A percentile compares a stretch with the other conserved stretches of the same genome.
These are phyloP conservation scores for Carposina sasakii DNA, from an alignment of 1,140 invertebrate species.

Conservation along the genomic window DNA sequence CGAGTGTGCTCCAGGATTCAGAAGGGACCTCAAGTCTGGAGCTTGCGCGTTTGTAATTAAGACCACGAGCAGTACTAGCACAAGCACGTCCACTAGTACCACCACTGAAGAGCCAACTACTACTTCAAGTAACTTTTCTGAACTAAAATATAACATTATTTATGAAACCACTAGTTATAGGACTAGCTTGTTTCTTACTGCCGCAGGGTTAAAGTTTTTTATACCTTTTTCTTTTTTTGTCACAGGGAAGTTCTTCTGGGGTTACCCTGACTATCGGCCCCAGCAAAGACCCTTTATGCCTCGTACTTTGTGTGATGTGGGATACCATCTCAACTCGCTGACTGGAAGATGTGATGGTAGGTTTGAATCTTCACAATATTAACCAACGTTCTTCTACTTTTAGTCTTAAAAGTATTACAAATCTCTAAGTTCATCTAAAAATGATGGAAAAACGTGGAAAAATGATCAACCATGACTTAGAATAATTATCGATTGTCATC, in stretches of 20 bases:
- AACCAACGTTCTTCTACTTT: too few species aligned
- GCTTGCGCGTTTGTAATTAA: slow-evolving; percentile 34
- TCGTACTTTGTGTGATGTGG: slow-evolving; percentile 49
- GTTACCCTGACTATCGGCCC: slow-evolving; percentile 33
- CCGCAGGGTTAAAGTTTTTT: too few species aligned
- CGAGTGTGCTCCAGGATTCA: slow-evolving; percentile 51
- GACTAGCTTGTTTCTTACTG: too few species aligned
- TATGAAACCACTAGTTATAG: too few species aligned
- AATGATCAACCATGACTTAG: too few species aligned
- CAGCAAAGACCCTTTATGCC: slow-evolving; percentile 39
- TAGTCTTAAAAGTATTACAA: too few species aligned
- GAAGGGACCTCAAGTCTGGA: slow-evolving; percentile 41
- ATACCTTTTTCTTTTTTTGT: slow-evolving; percentile 8
- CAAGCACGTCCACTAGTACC: slow-evolving; percentile 6
- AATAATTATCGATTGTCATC: too few species aligned
- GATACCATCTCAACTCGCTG: slow-evolving; percentile 44
- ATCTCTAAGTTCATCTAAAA: too few species aligned
- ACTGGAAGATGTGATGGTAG: slow-evolving; percentile 70
- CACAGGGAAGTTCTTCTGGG: slow-evolving; percentile 37
- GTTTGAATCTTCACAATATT: too few species aligned
- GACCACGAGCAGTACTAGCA: slow-evolving; percentile 22
- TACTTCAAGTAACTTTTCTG: too few species aligned
- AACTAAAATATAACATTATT: too few species aligned
- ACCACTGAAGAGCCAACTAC: slow-evolving; percentile 11
- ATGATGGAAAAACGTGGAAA: too few species aligned